These are phyloP conservation scores for Hymenopus coronatus DNA, from an alignment of 2,888 invertebrate species.

Conservation along the genomic window DNA sequence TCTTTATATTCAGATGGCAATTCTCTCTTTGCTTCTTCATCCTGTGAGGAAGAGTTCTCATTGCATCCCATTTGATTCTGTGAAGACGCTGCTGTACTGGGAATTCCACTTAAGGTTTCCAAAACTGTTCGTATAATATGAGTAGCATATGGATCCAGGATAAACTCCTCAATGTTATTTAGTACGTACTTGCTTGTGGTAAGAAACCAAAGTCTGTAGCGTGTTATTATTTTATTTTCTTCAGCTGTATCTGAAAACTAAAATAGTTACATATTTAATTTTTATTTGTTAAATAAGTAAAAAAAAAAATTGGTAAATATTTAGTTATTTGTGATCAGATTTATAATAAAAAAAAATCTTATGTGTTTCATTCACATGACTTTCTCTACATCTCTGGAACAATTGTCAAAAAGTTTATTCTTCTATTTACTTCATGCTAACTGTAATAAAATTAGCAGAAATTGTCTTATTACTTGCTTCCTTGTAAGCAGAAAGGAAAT, in stretches of 20 bases:
- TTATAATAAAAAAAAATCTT: too few species aligned
- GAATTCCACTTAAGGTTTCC: slow-evolving; percentile 67
- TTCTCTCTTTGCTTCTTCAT: slow-evolving; percentile 43
- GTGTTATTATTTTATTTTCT: neutral
- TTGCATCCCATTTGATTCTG: slow-evolving; percentile 42
- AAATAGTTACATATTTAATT: neutral
- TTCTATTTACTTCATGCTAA: too few species aligned
- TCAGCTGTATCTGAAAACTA: neutral
- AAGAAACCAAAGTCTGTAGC: slow-evolving; percentile 63
- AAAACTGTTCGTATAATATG: slow-evolving; percentile 71
- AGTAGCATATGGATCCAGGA: slow-evolving; percentile 74
- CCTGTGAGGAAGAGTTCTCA: neutral
- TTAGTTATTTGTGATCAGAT: too few species aligned
- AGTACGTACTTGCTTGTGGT: slow-evolving; percentile 72
- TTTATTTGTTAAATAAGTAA: too few species aligned
- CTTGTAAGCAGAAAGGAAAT: too few species aligned
- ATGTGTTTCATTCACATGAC: too few species aligned
- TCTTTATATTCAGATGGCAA: slow-evolving; percentile 60
- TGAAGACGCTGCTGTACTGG: slow-evolving; percentile 41
- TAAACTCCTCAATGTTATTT: slow-evolving; percentile 82
- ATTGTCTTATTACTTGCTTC: too few species aligned
- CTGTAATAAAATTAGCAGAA: too few species aligned
- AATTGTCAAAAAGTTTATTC: too few species aligned
- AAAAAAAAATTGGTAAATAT: too few species aligned
- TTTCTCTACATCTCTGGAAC: too few species aligned